Base-by-base conservation (phyloP, 2,797 vertebrate species). In the Phrynocephalus forsythii region DNA sequence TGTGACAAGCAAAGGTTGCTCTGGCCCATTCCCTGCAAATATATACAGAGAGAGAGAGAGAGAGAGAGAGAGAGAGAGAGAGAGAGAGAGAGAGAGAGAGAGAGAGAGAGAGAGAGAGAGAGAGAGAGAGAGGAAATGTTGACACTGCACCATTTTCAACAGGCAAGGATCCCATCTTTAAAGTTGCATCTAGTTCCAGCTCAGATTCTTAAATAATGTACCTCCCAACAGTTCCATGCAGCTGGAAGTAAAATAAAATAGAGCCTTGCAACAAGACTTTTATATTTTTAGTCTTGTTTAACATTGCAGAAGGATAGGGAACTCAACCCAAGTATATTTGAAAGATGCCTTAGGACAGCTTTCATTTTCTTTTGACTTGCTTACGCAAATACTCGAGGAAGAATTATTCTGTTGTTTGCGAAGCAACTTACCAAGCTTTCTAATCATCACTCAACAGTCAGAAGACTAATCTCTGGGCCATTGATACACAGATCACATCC, bases 301-400 rank as follows among this genome's bases (percentile, higher is more conserved):
- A 90, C 91, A 86, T 90, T 26, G 90, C 90, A 69, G 16, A 3
- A 30, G 30, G 78, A 60, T 28, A 91, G 93, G 85, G 63, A 90
- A 87, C 81, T 83, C 20, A 91, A 93, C 88, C 90, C 83, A n/a
- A 94, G 8, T 76, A 79, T 91, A 89, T 94, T 93, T 78, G 60
- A 94, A 94, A 81, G 92, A 92, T 89, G 92, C 52, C 85, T 87
- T 94, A 90, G 87, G 89, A 92, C 85, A 95, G 87, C 91, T 95
- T 95, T 92, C 87, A 52, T 94, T 94, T 92, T 92, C 72, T 93
- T 93, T 91, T 94, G 94, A 94, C 95, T 93, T 87, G 94, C 86
- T 95, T 95, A 93, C 77, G 90, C 90, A 87, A 94, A 94, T 92
- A 86, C 73, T 93, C 88, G 78, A 68, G 78, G 24, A 86, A 76